Conservation (phyloP, 2,888 invertebrate species). For the Drosophila nigricruria region DNA sequence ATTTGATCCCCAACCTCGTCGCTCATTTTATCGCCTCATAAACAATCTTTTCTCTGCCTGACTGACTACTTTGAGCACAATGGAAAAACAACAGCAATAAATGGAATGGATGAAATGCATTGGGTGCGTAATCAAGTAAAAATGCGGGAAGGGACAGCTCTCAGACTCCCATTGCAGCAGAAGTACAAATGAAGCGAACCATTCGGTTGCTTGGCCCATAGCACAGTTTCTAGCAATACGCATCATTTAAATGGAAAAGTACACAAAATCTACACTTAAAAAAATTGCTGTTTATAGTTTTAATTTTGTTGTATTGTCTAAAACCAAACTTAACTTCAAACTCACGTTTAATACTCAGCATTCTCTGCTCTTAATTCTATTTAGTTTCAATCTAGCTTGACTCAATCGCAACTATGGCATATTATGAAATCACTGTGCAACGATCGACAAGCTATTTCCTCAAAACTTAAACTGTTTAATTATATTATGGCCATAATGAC, state of each 20-base stretch:
- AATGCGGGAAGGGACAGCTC: conserved; percentile 33
- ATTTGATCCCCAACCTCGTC: conserved; percentile 36
- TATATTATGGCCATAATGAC: conserved; percentile 25
- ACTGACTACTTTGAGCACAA: conserved; percentile 32
- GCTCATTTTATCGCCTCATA: conserved; percentile 54
- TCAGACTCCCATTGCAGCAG: conserved; percentile 17
- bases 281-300: neutral
- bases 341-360: neutral
- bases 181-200: conserved; percentile 45
- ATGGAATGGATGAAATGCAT: conserved; percentile 36
- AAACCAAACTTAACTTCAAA: neutral
- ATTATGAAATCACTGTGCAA: neutral
- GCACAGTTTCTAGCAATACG: conserved; percentile 5
- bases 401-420: neutral
- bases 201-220: conserved; percentile 17
- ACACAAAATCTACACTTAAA: neutral
- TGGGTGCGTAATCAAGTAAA: conserved; percentile 45
- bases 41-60: conserved; percentile 49
- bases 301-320: neutral
- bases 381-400: neutral
- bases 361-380: neutral
- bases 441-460: neutral
- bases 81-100: conserved; percentile 36
- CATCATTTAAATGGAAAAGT: conserved; percentile 12
- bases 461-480: conserved; percentile 4